Percentiles rank a stretch among this genome's conserved stretches.
Evolutionary conservation across 2,113 vertebrate species (phyloP).

Genomic region (Gallinago paraguaiae): DNA sequence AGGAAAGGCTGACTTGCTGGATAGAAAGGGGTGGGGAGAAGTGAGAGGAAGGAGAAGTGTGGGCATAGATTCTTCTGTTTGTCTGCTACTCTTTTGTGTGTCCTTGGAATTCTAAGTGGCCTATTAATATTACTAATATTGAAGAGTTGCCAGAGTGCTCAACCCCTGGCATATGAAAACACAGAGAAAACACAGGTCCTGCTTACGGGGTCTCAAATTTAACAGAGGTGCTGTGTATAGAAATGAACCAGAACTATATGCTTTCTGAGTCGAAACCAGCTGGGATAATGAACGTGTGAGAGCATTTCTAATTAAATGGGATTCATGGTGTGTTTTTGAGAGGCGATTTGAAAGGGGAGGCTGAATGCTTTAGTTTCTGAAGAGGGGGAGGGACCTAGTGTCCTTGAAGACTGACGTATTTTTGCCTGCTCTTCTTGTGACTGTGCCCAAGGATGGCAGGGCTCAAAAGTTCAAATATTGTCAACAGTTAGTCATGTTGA

Average conservation of each 20-base stretch:
- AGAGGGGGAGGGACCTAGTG: neutral
- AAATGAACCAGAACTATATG: conserved; percentile 14
- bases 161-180: neutral
- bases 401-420: neutral
- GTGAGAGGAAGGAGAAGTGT: neutral
- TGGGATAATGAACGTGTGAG: conserved; percentile 26
- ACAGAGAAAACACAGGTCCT: neutral
- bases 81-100: neutral
- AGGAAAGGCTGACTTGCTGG: neutral
- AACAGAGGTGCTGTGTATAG: neutral
- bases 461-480: conserved; percentile 38
- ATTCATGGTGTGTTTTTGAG: conserved; percentile 9
- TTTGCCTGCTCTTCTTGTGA: neutral
- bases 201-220: neutral
- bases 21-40: neutral
- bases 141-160: neutral
- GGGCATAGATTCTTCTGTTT: neutral
- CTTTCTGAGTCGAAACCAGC: conserved; percentile 1
- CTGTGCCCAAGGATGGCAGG: neutral
- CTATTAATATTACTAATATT: neutral
- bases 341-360: neutral
- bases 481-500: conserved; percentile 17
- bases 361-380: neutral
- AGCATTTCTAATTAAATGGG: conserved; percentile 44
- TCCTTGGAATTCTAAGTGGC: neutral